Conservation (phyloP, 1,140 invertebrate genomes). For the Pseudomyrmex pallidus region DNA sequence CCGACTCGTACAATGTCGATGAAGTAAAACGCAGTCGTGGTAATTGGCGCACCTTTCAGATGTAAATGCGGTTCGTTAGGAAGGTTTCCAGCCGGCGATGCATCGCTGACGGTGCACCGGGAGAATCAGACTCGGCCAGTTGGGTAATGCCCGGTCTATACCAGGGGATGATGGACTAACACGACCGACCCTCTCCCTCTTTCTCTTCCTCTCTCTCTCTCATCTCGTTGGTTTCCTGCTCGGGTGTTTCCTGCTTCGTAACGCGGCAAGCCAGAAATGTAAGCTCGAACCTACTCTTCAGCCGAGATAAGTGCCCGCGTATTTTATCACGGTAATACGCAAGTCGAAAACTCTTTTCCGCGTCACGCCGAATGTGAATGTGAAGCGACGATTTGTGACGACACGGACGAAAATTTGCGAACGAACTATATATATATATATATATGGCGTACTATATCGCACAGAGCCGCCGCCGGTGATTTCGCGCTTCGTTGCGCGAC, state of each 20-base stretch:
- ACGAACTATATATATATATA: background rate
- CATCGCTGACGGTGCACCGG: slow-evolving; percentile 65
- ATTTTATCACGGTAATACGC: slow-evolving; percentile 59
- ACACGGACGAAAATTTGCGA: slow-evolving; percentile 42
- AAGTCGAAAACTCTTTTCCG: slow-evolving; percentile 22
- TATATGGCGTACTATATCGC: too few species aligned
- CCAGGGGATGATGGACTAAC: slow-evolving; percentile 23
- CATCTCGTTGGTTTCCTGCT: background rate
- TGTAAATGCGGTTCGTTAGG: slow-evolving; percentile 83
- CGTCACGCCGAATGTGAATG: background rate
- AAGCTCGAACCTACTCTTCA: background rate
- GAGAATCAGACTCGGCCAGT: slow-evolving; percentile 59
- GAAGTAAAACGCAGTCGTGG: slow-evolving; percentile 78
- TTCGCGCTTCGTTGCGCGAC: slow-evolving; percentile 18
- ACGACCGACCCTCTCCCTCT: background rate
- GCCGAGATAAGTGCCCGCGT: slow-evolving; percentile 44
- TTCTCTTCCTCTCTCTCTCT: background rate
- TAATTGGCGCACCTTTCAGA: slow-evolving; percentile 82
- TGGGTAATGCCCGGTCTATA: slow-evolving; percentile 60
- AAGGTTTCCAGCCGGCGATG: slow-evolving; percentile 70
- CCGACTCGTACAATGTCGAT: slow-evolving; percentile 70
- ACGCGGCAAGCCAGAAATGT: slow-evolving; percentile 16
- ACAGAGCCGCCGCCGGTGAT: slow-evolving; percentile 11
- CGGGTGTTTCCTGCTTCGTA: slow-evolving; percentile 54
- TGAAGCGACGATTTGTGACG: background rate